Percentiles rank a stretch among this genome's conserved stretches.
Conservation (phyloP, 23 tunicate genomes). For the Oikopleura albicans region DNA sequence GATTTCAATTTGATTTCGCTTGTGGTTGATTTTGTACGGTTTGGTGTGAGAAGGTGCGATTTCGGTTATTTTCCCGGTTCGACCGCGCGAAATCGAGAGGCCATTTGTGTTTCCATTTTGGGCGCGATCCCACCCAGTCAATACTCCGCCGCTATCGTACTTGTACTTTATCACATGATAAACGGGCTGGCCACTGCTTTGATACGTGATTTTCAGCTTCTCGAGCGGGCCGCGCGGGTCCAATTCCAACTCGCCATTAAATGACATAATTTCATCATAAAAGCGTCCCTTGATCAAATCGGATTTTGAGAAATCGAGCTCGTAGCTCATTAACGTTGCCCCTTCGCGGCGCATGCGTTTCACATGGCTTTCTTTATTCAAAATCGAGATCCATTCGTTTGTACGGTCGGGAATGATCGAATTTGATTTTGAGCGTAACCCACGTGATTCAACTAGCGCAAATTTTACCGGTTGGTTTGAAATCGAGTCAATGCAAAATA, state of each 20-base stretch:
- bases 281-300: neutral
- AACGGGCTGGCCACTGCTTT: neutral
- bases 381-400: neutral
- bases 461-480: neutral
- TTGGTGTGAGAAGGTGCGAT: neutral
- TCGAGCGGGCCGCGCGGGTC: neutral
- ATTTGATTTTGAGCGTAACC: too few relatives aligned
- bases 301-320: neutral
- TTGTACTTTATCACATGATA: neutral
- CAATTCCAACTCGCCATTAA: neutral
- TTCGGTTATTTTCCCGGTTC: neutral
- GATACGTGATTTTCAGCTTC: neutral
- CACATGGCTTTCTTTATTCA: neutral
- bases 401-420: neutral
- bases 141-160: neutral
- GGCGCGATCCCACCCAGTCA: neutral
- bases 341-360: slow-evolving; percentile 14
- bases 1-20: neutral
- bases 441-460: neutral
- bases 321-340: slow-evolving; percentile 5
- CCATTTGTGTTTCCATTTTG: neutral
- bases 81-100: neutral
- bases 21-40: neutral
- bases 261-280: neutral
- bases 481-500: neutral